phyloP scores from a whole-genome alignment of 2,113 vertebrate species.

The Vidua macroura region DNA sequence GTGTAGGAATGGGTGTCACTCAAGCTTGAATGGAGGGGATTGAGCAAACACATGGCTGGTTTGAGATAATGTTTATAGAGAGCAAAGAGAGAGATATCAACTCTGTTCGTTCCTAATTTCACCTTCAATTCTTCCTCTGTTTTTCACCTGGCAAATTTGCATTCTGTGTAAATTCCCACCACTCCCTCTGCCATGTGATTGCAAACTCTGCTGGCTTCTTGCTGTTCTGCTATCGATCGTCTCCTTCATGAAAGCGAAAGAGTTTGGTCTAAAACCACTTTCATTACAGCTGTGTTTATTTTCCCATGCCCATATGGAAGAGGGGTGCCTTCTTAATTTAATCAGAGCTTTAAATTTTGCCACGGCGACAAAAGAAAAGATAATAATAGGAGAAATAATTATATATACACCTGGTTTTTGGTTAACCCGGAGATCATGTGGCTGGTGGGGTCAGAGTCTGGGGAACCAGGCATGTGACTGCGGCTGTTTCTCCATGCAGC shows the following conservation, averaged over 20 bases:
- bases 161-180: background rate
- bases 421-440: background rate
- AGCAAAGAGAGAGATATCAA: background rate
- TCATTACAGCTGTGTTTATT: fast-evolving
- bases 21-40: background rate
- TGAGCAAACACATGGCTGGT: background rate
- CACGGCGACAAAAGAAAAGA: background rate
- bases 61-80: background rate
- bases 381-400: background rate
- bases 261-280: background rate
- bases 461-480: background rate
- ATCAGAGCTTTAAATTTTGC: background rate
- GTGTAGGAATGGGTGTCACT: background rate
- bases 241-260: background rate
- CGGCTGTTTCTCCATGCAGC: background rate
- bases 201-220: background rate
- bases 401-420: background rate
- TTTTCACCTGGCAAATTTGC: background rate
- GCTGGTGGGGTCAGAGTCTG: conserved; percentile 33
- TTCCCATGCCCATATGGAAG: background rate
- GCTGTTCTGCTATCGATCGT: fast-evolving
- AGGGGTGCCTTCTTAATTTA: background rate
- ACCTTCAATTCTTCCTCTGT: background rate
- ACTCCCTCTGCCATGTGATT: background rate
- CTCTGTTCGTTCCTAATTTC: background rate